Evolutionary conservation across 2,888 invertebrate genomes (phyloP), one percentile per base, ranked within the genome.

Genomic region (Microdon myrmicae): DNA sequence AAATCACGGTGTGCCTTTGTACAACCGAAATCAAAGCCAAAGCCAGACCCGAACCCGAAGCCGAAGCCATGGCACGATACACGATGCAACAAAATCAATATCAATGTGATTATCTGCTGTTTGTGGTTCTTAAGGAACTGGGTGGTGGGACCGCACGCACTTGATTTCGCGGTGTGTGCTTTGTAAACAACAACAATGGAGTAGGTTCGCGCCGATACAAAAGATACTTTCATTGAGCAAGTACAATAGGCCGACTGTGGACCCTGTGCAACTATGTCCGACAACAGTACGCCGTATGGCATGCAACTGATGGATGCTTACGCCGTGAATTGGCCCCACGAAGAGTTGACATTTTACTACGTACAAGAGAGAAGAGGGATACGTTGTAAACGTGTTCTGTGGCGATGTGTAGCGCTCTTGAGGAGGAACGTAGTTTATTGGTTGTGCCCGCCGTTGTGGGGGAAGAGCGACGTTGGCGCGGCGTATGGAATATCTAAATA

Each of bases 341-440:
- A 53, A 64, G 41, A 64, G 56, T 64, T 64, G 64, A 64, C 58
- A 58, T 64, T 64, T 64, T 64, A 64, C 64, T 64, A 64, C 64
- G 64, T 64, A 64, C 64, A 64, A 51, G 51, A 64, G 53, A 64
- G 45, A 64, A 45, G 61, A 41, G 47, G 59, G 56, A 43, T n/a
- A n/a, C 28, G 56, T 64, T 64, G 64, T 64, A 64, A 64, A 64
- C 64, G 64, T 64, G n/a, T n/a, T n/a, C n/a, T n/a, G n/a, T n/a
- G 64, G 58, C 45, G 55, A 49, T 56, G 58, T 64, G 43, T 47
- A 43, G 51, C 23, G 32, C n/a, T n/a, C n/a, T n/a, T n/a, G n/a
- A n/a, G n/a, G n/a, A n/a, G n/a, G 31, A 39, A 41, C 26, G 51
- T 51, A 56, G 45, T 64, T 56, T 64, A 37, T 19, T 53, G 51